Conservation (phyloP, 2,888 invertebrate genomes). For the Trachelus tabidus region DNA sequence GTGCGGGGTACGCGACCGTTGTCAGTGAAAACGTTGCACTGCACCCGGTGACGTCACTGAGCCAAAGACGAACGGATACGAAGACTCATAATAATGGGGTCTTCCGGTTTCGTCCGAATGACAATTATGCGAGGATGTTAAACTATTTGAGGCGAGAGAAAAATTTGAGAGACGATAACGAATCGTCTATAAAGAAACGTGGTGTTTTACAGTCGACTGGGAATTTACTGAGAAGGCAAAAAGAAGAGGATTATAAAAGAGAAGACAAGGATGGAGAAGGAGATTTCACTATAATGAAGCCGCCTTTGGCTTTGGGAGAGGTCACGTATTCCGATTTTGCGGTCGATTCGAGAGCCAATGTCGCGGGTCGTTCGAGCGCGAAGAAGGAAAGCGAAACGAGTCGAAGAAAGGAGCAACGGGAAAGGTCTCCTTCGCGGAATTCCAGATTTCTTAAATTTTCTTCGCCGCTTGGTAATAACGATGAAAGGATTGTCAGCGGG, state of each 20-base stretch:
- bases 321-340: constrained; percentile 32
- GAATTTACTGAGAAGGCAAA: background rate
- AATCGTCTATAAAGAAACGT: no score
- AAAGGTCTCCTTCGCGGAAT: background rate
- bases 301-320: constrained; percentile 28
- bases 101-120: constrained; percentile 7
- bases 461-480: no score
- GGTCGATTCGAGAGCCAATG: constrained; percentile 26
- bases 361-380: constrained; percentile 27
- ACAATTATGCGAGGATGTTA: constrained; percentile 9
- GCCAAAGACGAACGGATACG: no score
- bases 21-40: no score
- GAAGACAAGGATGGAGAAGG: background rate
- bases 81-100: background rate
- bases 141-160: constrained; percentile 5
- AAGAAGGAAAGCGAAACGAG: constrained; percentile 27
- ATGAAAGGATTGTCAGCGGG: no score
- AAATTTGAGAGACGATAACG: background rate
- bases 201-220: background rate
- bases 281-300: constrained; percentile 31
- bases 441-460: no score
- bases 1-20: no score
- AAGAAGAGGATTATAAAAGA: background rate
- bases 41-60: no score
- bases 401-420: constrained; percentile 9